Base-by-base conservation (phyloP, 2,888 invertebrate species). In the Sphinx pinastri region DNA sequence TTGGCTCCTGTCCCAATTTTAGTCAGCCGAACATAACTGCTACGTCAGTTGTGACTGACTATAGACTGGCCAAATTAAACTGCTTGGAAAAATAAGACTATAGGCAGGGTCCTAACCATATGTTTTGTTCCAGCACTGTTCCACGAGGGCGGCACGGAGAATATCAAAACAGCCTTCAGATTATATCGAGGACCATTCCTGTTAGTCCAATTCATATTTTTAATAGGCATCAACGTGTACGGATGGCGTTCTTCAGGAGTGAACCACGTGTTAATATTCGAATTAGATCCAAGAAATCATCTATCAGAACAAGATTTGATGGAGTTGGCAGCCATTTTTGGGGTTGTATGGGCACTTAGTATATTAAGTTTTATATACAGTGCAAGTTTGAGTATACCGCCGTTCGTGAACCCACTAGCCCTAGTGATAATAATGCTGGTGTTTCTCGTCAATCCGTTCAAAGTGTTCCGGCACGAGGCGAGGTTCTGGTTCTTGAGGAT, bases 241-340 rank as follows among this genome's bases (percentile, higher is more conserved):
- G 99, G 99, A 8, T 99, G 99, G 99, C 94, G 99, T 5, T 98
- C 98, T 0, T 98, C 99, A 0, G 99, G 99, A 4, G 99, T 99
- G 14, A 99, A 99, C 93, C 99, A 99, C 87, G 99, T 99, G 0
- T 94, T 99, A 2, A 99, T 99, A 78, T 99, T 99, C 89, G 99
- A 99, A 87, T 93, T 99, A 81, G 99, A 99, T 89, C 99, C 99
- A 0, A 94, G 99, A 71, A 98, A 99, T 89, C 99, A 99, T 89
- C 93, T 98, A 0, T 97, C 97, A 0, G 99, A 99, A 80, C 99
- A 99, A 83, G 98, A 99, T 90, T 94, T 99, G 57, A 98, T 99
- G 96, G 99, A 99, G 89, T 90, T 98, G 80, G 98, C 99, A 0
- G 97, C 98, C 0, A 97, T 99, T 70, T 97, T 99, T 74, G 99